Evolutionary conservation across 2,113 vertebrate species (phyloP), one percentile per base, ranked within the genome.

Genomic region (Carassius gibelio): DNA sequence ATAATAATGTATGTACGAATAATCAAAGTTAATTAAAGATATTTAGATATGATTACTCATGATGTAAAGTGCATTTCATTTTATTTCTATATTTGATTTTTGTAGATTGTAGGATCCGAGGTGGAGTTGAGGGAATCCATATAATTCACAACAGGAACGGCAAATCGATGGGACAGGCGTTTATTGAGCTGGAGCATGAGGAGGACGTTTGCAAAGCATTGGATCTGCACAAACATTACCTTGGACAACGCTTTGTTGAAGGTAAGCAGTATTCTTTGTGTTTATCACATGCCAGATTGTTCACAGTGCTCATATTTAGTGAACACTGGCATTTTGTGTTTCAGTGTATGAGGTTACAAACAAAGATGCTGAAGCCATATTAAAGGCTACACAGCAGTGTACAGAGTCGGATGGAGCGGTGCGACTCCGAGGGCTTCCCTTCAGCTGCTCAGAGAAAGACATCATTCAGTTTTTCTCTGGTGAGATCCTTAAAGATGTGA

Each of bases 231-330:
- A 92, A 95, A 59, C 93, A 96, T 88, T 99, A 99, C 82, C 93
- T 99, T 85, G 97, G 98, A 1, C 91, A 95, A 0, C 97, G 98
- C 34, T 99, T 98, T 0, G 93, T 99, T 13, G 96, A 99, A 96
- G 98, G 98, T 97, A 87, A 0, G 93, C 45, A 11, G 19, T 52
- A 1, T 26, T 66, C 11, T 64, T 86, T 82, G 5, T 23, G 3
- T 19, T 81, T 19, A 15, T 50, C 1, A 26, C 21, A 26, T 81
- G 42, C 17, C 8, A 19, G 17, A 13, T 50, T 30, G 8, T 36
- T 57, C 19, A 42, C 38, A 42, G 1, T 9, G 55, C 21, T 23
- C 11, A 23, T 38, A 30, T 36, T 34, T 42, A 38, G 36, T 42
- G 7, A 75, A 74, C 38, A 74, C 3, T 52, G 59, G 8, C 75